A percentile compares a stretch with the other conserved stretches of the same genome.
Conservation (phyloP, 2,113 vertebrate species). For the Pseudorasbora parva region DNA sequence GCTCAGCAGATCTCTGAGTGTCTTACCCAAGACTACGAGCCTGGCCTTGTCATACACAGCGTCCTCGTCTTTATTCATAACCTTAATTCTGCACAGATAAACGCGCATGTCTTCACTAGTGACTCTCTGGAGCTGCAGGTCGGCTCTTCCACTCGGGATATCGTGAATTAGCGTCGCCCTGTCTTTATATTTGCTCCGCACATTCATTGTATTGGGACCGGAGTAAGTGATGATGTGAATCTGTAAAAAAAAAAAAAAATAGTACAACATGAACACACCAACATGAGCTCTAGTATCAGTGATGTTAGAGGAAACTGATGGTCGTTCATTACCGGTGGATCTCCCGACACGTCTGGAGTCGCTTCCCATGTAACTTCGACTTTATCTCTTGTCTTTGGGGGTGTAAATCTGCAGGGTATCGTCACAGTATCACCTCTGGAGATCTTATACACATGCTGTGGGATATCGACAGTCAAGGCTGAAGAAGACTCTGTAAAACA, state of each 20-base stretch:
- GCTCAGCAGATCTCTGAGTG: too few relatives aligned
- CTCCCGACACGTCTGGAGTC: rapidly evolving
- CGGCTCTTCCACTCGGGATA: not conserved
- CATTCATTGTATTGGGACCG: not conserved
- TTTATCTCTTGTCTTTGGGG: rapidly evolving
- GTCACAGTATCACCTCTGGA: slow-evolving; percentile 64
- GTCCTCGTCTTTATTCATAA: slow-evolving; percentile 43
- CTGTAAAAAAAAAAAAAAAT: not conserved
- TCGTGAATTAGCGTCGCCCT: not conserved
- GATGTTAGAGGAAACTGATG: not conserved
- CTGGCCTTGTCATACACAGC: not conserved
- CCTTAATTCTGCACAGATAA: slow-evolving; percentile 61
- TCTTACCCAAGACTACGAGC: slow-evolving; percentile 70
- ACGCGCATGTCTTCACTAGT: slow-evolving; percentile 50
- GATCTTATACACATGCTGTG: not conserved
- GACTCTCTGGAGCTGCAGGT: slow-evolving; percentile 60
- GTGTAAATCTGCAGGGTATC: slow-evolving; percentile 64
- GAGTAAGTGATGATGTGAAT: too few relatives aligned
- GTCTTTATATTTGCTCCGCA: rapidly evolving
- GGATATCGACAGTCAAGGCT: slow-evolving; percentile 53
- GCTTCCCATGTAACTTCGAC: slow-evolving; percentile 51
- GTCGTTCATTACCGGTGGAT: slow-evolving; percentile 51
- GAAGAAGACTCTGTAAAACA: slow-evolving; percentile 56
- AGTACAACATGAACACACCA: not conserved
- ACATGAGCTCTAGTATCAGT: not conserved